Conservation (phyloP, 2,113 vertebrate species). For the Oreochromis aureus region DNA sequence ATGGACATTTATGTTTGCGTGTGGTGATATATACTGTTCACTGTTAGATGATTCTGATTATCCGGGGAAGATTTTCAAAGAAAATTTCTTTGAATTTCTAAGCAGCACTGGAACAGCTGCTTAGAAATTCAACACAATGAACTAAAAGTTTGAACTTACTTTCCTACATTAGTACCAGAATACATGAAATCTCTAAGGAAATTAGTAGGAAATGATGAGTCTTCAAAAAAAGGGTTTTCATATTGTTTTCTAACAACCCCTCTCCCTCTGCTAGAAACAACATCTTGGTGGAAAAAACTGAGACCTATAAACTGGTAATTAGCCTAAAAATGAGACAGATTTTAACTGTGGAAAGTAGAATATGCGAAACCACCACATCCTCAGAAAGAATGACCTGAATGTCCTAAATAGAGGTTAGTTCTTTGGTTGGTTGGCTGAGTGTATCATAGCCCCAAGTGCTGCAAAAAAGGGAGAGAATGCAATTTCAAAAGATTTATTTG, state of each 20-base stretch:
- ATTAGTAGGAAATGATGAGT: neutral
- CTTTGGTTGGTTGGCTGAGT: neutral
- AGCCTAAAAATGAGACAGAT: neutral
- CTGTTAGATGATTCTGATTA: neutral
- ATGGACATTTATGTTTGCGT: neutral
- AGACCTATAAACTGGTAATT: neutral
- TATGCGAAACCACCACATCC: neutral
- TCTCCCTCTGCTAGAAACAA: neutral
- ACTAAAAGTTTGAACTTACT: neutral
- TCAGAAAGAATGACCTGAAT: neutral
- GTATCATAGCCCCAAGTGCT: neutral
- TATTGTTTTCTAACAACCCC: neutral
- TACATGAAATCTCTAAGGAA: neutral
- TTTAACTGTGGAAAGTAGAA: neutral
- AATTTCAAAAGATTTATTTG: slow-evolving; percentile 2
- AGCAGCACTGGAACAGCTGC: neutral
- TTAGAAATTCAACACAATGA: neutral
- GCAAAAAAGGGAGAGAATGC: neutral
- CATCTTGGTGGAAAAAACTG: neutral
- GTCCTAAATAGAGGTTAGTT: neutral
- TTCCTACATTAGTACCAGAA: neutral
- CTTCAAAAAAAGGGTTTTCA: neutral
- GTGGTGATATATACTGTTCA: neutral
- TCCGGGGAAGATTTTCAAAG: neutral
- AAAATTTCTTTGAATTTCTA: neutral